These are phyloP conservation scores for Manis pentadactyla DNA, from an alignment of 2,797 vertebrate genomes.

Conservation along the genomic window DNA sequence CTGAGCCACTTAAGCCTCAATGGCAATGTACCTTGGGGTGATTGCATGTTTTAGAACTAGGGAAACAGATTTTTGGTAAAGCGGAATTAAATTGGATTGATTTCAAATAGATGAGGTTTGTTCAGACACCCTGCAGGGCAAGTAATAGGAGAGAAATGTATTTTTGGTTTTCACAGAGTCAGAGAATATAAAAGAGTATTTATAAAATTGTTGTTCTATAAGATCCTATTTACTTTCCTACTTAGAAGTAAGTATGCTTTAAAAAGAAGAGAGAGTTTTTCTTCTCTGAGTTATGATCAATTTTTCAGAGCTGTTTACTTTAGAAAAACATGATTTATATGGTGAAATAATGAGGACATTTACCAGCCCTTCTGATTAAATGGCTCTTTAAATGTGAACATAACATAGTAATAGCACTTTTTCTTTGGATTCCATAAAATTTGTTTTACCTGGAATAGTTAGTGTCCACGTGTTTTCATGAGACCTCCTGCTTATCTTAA, in stretches of 20 bases:
- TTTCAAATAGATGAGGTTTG: slow-evolving; percentile 84
- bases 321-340: neutral
- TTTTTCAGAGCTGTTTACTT: slow-evolving; percentile 64
- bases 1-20: slow-evolving; percentile 81
- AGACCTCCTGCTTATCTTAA: neutral
- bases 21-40: slow-evolving; percentile 76
- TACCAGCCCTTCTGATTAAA: neutral
- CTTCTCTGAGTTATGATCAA: slow-evolving; percentile 47
- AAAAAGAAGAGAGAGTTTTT: slow-evolving; percentile 30
- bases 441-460: slow-evolving; percentile 30
- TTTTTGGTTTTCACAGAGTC: slow-evolving; percentile 74
- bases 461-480: neutral
- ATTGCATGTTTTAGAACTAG: slow-evolving; percentile 86
- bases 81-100: slow-evolving; percentile 86
- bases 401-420: neutral
- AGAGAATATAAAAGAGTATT: slow-evolving; percentile 73
- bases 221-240: slow-evolving; percentile 54
- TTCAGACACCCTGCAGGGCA: slow-evolving; percentile 77
- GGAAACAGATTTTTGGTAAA: slow-evolving; percentile 86
- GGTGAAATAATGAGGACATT: neutral
- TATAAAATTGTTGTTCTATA: slow-evolving; percentile 60
- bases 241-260: slow-evolving; percentile 74
- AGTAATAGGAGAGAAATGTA: slow-evolving; percentile 72
- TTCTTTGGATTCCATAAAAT: neutral
- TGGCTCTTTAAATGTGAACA: neutral